Conservation (phyloP, 2,888 invertebrate genomes). For the Phymatocera aterrima region DNA sequence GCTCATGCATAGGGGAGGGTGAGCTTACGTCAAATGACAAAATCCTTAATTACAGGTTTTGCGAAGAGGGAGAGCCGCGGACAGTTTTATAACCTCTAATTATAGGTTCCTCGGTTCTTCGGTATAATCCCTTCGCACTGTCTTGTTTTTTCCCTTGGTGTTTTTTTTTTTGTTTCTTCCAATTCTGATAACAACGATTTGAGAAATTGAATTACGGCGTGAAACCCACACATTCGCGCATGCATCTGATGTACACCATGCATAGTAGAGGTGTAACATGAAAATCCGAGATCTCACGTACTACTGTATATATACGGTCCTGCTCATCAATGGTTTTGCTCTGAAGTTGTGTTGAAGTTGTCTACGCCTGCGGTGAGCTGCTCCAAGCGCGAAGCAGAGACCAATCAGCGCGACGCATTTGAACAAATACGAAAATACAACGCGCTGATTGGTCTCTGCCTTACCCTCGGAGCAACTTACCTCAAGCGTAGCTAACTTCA, state of each 20-base stretch:
- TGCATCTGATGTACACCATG: neutral
- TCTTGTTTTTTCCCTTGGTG: neutral
- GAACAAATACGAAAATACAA: no score
- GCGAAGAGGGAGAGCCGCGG: constrained; percentile 43
- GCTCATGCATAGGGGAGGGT: no score
- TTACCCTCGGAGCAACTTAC: no score
- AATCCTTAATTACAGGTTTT: constrained; percentile 58
- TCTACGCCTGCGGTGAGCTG: no score
- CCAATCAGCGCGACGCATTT: no score
- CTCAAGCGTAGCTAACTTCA: no score
- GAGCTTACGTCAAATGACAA: constrained; percentile 57
- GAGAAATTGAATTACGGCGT: constrained; percentile 9
- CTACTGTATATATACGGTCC: no score
- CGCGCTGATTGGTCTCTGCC: no score
- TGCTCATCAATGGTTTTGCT: no score
- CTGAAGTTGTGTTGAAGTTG: no score
- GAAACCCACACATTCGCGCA: neutral
- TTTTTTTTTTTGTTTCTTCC: neutral
- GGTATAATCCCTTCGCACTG: no score
- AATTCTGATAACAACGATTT: neutral
- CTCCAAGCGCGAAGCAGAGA: no score
- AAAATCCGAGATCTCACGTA: neutral
- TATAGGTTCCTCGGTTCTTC: constrained; percentile 46
- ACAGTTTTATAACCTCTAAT: constrained; percentile 54
- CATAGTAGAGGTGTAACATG: neutral